A percentile compares a stretch with the other conserved stretches of the same genome.
Conservation (phyloP, 1,140 invertebrate genomes). For the Teleopsis dalmanni region DNA sequence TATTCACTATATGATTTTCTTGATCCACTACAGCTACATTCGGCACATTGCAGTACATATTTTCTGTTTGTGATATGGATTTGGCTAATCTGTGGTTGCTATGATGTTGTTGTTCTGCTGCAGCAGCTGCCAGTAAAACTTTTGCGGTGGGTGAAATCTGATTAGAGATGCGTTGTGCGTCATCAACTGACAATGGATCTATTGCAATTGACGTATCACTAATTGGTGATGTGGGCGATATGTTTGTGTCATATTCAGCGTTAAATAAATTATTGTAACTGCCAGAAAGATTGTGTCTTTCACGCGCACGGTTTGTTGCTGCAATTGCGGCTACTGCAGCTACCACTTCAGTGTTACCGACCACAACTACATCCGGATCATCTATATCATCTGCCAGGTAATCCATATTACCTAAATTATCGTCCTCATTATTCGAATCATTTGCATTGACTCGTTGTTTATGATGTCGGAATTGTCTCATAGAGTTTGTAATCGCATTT, state of each 20-base stretch:
- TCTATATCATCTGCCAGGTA: conserved; percentile 17
- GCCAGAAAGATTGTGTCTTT: conserved; percentile 36
- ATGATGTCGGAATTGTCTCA: conserved; percentile 32
- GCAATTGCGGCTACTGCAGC: conserved; percentile 37
- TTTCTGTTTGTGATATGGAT: conserved; percentile 32
- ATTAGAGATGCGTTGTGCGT: not conserved
- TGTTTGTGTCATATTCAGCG: conserved; percentile 28
- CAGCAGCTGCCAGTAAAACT: conserved; percentile 13
- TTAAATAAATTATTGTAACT: conserved; percentile 43
- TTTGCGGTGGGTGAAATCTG: not conserved
- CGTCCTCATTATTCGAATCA: conserved; percentile 12
- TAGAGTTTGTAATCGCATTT: conserved; percentile 14
- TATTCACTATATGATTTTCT: not conserved
- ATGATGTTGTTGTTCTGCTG: conserved; percentile 24
- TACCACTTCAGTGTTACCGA: conserved; percentile 30
- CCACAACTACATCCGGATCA: conserved; percentile 32
- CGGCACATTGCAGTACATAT: conserved; percentile 42
- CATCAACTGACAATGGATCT: conserved; percentile 1
- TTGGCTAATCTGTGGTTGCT: conserved; percentile 18
- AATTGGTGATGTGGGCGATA: conserved; percentile 18
- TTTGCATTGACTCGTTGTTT: conserved; percentile 4
- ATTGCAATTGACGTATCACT: conserved; percentile 1
- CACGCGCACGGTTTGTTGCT: conserved; percentile 27
- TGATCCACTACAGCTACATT: conserved; percentile 11
- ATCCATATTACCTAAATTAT: not conserved